phyloP scores from a whole-genome alignment of 2,797 vertebrate genomes.

The Tiaroga cobitis region DNA sequence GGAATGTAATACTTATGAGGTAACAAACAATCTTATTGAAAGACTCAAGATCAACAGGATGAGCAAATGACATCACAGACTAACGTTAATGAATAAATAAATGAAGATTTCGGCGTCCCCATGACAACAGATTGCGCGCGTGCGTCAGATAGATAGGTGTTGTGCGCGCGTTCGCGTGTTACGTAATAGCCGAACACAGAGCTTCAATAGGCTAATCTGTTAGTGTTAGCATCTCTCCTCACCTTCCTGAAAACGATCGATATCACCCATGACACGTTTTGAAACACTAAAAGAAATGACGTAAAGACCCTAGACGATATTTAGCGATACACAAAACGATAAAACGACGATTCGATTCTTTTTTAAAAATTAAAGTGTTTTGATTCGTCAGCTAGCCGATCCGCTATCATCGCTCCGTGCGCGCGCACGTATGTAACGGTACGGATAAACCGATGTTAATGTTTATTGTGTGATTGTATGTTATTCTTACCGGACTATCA shows the following conservation, averaged over 20 bases:
- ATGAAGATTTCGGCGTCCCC: constrained; percentile 16
- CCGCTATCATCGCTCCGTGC: background rate
- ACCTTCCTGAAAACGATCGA: background rate
- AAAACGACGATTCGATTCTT: background rate
- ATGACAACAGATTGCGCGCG: constrained; percentile 38
- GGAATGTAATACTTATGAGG: too few relatives aligned
- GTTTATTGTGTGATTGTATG: background rate
- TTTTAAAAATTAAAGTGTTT: background rate
- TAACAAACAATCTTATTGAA: background rate
- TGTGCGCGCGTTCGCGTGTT: constrained; percentile 25
- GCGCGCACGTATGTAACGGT: background rate
- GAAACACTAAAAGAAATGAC: background rate
- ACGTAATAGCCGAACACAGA: constrained; percentile 20
- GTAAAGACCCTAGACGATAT: background rate
- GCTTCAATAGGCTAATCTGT: background rate
- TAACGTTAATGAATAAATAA: constrained; percentile 36
- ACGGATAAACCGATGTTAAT: background rate
- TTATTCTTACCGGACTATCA: constrained; percentile 71
- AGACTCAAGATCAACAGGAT: background rate
- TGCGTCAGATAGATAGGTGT: background rate
- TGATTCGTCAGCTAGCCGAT: background rate
- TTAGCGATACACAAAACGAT: background rate
- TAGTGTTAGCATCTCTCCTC: constrained; percentile 13
- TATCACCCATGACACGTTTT: background rate
- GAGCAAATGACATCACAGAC: constrained; percentile 6